Evolutionary conservation across 2,797 vertebrate species (phyloP), one percentile per base, ranked within the genome.

Genomic region (Eptatretus atami): DNA sequence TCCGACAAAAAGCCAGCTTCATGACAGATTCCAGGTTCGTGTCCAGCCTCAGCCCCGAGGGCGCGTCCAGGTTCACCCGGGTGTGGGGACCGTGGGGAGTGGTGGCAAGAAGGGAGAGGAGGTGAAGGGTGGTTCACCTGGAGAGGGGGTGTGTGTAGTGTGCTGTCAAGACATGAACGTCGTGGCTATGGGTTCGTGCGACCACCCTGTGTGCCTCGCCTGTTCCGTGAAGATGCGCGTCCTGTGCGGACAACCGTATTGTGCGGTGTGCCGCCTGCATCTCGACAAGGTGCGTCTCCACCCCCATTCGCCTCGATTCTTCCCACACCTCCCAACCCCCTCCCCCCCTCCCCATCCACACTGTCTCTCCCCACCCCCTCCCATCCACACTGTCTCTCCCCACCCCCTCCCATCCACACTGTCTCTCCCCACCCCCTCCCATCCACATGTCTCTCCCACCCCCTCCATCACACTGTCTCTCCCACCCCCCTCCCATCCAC

Each of bases 181-280:
- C 66, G 82, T 82, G 69, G 90, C 90, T 2, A 65, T 96, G 65
- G 90, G 90, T 53, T 90, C 86, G 73, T 96, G 90, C 69, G 90
- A 96, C 65, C 90, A 96, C 74, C 84, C 88, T 54, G 82, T 96
- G 72, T 96, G 90, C 70, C 93, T 82, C 74, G 83, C 84, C 67
- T 96, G 90, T 73, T 96, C 88, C 67, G 93, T 88, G 69, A 84
- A 92, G 75, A 95, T 95, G 90, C 75, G 90, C 72, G 84, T 88
- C 64, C 78, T 96, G 63, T 95, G 90, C 68, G 84, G 86, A 15
- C 88, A 92, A 75, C 82, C 81, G 65, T 95, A 95, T 80, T 96
- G 90, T 76, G 90, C 90, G 52, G 90, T 96, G 67, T 94, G 90
- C 80, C 82, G 90, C 63, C 86, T 87, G 73, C 84, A 93, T 76